Evolutionary conservation across 2,113 vertebrate genomes (phyloP), one percentile per base, ranked within the genome.

Genomic region (Corvus cornix): DNA sequence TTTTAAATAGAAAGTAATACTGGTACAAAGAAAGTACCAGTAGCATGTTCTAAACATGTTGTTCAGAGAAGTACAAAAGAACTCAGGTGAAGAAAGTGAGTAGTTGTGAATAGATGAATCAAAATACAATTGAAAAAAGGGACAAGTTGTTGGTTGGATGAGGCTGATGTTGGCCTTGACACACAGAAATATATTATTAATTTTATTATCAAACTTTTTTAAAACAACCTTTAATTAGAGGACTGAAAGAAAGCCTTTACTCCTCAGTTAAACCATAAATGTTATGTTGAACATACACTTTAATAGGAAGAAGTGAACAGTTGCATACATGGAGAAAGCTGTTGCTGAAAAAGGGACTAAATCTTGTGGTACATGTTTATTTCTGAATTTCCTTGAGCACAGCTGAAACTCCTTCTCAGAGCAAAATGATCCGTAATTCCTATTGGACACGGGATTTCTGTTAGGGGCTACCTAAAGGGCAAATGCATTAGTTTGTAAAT

Each of bases 401-500:
- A 69, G 72, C 77, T 35, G 59, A 91, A 92, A 77, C 46, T 62
- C 56, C 56, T 66, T 72, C 81, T 58, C 28, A 18, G 66, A 73
- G 62, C 55, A 73, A 76, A 91, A 72, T 10, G 11, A 51, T 66
- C 28, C 6, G 1, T 59, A 86, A 92, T 80, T 91, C 70, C 53
- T 79, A 4, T 6, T 46, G 81, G 74, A 49, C 51, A 48, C 2
- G 16, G 44, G 78, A 74, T 80, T 94, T 73, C 66, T 66, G 46
- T 69, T 39, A 35, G 82, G 37, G 69, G 84, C 87, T 94, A 46
- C 81, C 30, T 11, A 89, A 89, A 95, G 93, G 81, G 91, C 89
- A 91, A 94, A 51, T 55, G 51, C 62, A 62, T 94, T 89, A 26
- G 66, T 77, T 91, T 89, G 62, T 87, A 85, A 85, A 85, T 89